Evolutionary conservation across 2,113 vertebrate genomes (phyloP).

Genomic region (Hirundichthys speculiger): DNA sequence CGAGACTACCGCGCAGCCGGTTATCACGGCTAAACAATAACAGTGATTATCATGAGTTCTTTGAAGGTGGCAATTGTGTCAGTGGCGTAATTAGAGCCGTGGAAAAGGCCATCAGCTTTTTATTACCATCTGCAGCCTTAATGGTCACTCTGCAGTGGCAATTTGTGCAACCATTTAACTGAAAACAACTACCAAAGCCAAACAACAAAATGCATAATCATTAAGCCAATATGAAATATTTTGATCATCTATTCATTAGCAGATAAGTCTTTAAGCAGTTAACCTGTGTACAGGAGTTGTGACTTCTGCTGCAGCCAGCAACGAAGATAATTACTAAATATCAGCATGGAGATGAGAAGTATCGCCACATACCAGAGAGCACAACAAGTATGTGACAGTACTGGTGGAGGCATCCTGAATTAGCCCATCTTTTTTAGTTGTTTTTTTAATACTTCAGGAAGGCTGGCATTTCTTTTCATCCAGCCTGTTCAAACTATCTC

Average conservation of each 20-base stretch:
- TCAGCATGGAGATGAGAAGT: conserved; percentile 33
- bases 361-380: conserved; percentile 1
- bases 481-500: conserved; percentile 5
- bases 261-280: not conserved
- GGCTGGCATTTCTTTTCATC: conserved; percentile 25
- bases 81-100: conserved; percentile 59
- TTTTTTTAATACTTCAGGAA: not conserved
- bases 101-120: conserved; percentile 36
- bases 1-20: conserved; percentile 40
- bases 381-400: not conserved
- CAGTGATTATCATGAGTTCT: conserved; percentile 63
- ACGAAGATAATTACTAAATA: conserved; percentile 29
- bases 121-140: conserved; percentile 42
- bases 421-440: too few species aligned
- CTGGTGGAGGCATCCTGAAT: too few species aligned
- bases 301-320: not conserved
- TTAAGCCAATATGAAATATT: conserved; percentile 1
- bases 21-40: conserved; percentile 63
- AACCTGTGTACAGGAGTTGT: not conserved
- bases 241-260: not conserved
- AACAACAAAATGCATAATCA: not conserved
- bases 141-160: conserved; percentile 26
- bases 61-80: conserved; percentile 65
- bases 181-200: too few species aligned
- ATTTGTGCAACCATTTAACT: conserved; percentile 28